Base-by-base conservation (phyloP, 1,140 invertebrate genomes). In the Drosophila grimshawi region DNA sequence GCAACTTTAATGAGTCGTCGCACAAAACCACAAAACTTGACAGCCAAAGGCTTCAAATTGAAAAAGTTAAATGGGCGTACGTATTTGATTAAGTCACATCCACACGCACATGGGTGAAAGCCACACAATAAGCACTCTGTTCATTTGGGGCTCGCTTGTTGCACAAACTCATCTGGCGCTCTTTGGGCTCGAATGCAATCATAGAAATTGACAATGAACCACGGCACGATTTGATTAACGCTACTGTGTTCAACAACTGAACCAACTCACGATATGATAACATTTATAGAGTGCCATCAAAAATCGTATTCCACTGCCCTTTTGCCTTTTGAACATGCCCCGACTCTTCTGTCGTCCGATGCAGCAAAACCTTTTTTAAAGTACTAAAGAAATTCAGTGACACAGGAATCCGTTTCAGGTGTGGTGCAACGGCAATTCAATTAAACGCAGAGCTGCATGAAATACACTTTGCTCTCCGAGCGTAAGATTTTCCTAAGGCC, bases 391-490 rank as follows among this genome's bases (percentile, higher is more conserved):
- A 60, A 2, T 8, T 41, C 8, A 35, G 46, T 63, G 67, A 70
- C 41, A 48, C 51, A 67, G 57, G 57, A 19, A 19, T 19, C 19
- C 19, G 55, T 57, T 60, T 65, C 65, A 52, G 78, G 46, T 61
- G 48, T 53, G 29, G 19, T 46, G 55, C 53, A 65, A 65, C 48
- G 56, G 81, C 81, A 76, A 86, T 86, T 86, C 82, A 86, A 86
- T 86, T 86, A 86, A 86, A 86, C 78, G 82, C 82, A 86, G 78
- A 86, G 82, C 82, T 81, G 71, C 82, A 86, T 86, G 82, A 86
- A 86, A 86, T 79, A 79, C 83, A 81, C 68, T 86, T 73, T 81
- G 71, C 51, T 53, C 19, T 37, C 35, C 11, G 48, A 68, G 33
- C 64, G 55, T 61, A 27, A 53, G 48, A 67, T 43, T 48, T 73